Evolutionary conservation across 2,113 vertebrate genomes (phyloP).

Genomic region (Anguilla japonica): DNA sequence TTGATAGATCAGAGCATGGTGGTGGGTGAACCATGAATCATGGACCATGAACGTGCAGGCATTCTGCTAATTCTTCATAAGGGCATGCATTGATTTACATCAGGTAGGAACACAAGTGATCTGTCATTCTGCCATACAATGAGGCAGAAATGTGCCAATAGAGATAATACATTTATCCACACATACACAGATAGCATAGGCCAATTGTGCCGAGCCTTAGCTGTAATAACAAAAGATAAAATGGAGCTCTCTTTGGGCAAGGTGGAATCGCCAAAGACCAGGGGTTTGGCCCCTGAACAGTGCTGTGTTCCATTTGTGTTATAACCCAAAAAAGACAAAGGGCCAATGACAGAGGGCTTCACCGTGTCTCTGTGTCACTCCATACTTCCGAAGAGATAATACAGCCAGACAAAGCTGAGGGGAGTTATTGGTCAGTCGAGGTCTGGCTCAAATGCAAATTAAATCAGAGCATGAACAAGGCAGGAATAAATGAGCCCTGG

Average conservation of each 20-base stretch:
- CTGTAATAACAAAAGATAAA: neutral
- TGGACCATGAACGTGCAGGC: too few relatives aligned
- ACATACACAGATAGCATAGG: too few relatives aligned
- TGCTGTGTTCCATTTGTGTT: neutral
- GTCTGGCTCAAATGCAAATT: slow-evolving; percentile 41
- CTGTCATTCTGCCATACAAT: too few relatives aligned
- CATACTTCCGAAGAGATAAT: neutral
- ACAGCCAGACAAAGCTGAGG: neutral
- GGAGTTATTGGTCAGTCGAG: neutral
- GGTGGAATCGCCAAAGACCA: neutral
- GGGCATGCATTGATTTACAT: too few relatives aligned
- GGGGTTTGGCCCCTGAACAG: neutral
- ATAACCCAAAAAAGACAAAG: neutral
- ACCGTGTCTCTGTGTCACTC: neutral
- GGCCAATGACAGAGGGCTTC: neutral
- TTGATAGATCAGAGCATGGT: too few relatives aligned
- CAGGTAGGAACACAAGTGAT: too few relatives aligned
- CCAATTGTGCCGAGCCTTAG: too few relatives aligned
- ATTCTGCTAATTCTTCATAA: too few relatives aligned
- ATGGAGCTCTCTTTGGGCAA: neutral
- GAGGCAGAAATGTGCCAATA: too few relatives aligned
- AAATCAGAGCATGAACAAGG: slow-evolving; percentile 21
- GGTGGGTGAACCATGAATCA: too few relatives aligned
- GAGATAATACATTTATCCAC: too few relatives aligned
- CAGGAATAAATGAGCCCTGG: slow-evolving; percentile 28